These are phyloP conservation scores for Girardinus metallicus DNA, from an alignment of 2,797 vertebrate genomes.

Conservation along the genomic window DNA sequence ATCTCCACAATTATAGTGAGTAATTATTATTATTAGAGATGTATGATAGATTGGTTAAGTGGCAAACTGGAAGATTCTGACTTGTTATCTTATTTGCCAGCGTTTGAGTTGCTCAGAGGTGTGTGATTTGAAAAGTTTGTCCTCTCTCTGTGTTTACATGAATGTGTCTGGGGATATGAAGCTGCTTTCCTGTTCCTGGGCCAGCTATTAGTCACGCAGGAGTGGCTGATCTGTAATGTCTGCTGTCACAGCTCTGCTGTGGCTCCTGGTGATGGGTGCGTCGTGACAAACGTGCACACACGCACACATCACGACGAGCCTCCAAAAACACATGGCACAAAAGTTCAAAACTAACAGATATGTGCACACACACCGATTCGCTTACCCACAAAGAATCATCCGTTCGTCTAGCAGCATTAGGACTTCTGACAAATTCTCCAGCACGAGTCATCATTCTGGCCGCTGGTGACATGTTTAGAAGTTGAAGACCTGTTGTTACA, in stretches of 20 bases:
- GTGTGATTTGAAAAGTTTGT: constrained; percentile 68
- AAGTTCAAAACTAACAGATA: constrained; percentile 49
- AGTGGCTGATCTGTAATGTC: constrained; percentile 80
- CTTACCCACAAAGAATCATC: constrained; percentile 56
- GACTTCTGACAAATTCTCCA: constrained; percentile 58
- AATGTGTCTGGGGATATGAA: constrained; percentile 57
- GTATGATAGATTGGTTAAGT: constrained; percentile 67
- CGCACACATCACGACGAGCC: constrained; percentile 51
- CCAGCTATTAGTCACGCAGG: constrained; percentile 77
- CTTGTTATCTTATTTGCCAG: constrained; percentile 74
- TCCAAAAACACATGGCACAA: constrained; percentile 46
- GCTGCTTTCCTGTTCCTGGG: constrained; percentile 63
- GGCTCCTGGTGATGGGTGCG: constrained; percentile 66
- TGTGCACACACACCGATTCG: constrained; percentile 46
- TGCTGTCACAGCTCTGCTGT: constrained; percentile 71
- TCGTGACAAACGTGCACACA: constrained; percentile 61
- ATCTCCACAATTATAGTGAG: constrained; percentile 45
- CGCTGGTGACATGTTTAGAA: constrained; percentile 42
- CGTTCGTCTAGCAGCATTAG: constrained; percentile 48
- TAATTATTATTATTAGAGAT: constrained; percentile 64
- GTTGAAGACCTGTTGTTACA: constrained; percentile 29
- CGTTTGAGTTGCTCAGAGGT: constrained; percentile 68
- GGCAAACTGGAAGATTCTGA: constrained; percentile 44
- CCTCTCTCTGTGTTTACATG: constrained; percentile 33
- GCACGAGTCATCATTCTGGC: constrained; percentile 48